phyloP scores from a whole-genome alignment of 1,140 invertebrate genomes.

The Leptestheria dahalacensis region DNA sequence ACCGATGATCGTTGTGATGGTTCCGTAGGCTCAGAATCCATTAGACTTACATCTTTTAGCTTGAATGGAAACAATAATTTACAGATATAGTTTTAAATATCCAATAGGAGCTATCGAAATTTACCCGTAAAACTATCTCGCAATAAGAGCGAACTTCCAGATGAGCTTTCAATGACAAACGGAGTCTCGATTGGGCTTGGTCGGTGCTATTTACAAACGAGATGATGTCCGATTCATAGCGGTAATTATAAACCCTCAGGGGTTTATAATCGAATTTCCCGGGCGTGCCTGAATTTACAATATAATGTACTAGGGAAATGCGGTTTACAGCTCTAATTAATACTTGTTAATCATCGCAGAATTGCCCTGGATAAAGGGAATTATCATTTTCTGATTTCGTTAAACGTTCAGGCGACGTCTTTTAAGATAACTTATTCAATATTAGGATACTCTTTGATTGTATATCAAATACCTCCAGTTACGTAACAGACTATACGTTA shows the following conservation, averaged over 20 bases:
- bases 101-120: conserved; percentile 8
- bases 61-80: conserved; percentile 15
- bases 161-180: conserved; percentile 28
- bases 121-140: conserved; percentile 31
- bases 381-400: no score
- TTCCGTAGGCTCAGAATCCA: conserved; percentile 23
- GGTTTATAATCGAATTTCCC: conserved; percentile 29
- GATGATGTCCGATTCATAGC: conserved; percentile 28
- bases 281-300: background rate
- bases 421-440: no score
- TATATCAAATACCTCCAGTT: no score
- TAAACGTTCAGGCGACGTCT: no score
- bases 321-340: background rate
- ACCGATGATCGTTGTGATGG: conserved; percentile 13
- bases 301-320: background rate
- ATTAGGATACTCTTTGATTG: no score
- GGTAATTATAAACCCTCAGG: conserved; percentile 32
- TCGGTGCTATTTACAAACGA: conserved; percentile 28
- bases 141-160: conserved; percentile 30
- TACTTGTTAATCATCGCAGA: background rate
- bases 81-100: background rate
- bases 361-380: no score
- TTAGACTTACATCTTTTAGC: conserved; percentile 24
- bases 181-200: conserved; percentile 27
- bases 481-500: no score